Base-by-base conservation (phyloP, 2,888 invertebrate species). In the Coleophora deauratella region DNA sequence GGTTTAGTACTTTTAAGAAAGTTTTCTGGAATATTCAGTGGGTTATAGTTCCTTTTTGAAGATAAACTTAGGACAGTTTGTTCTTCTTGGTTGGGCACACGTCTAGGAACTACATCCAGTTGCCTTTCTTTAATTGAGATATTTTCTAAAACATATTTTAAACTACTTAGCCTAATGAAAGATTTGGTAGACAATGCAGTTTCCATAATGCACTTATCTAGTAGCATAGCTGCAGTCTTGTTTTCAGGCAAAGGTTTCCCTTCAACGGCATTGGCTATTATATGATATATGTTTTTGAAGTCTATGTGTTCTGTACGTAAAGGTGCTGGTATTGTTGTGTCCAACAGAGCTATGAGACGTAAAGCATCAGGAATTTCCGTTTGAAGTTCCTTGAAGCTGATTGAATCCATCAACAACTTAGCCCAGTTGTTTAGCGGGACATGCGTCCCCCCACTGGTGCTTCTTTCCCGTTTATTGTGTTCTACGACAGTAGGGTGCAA, bases 261-360 rank as follows among this genome's bases (percentile, higher is more conserved):
- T 49, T 79, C 78, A 52, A 84, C 57, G 3, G 81, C 75, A 54
- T 78, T 72, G 0, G 81, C 81, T 33, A 86, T 45, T 38, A 63
- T 57, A 37, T 68, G 61, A 46, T 86, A 85, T 9, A 79, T 47
- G 11, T 60, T 59, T 41, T 54, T 64, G 31, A 86, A 76, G 50
- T 85, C 70, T 41, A 80, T 53, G 31, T 63, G 57, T 0, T 64
- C 63, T 9, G 72, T 69, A 3, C 43, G 45, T 1, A 46, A 36
- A 1, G 69, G 37, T 2, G 56, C 4, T 0, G 81, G 78, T 27
- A 74, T 65, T 2, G 65, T 50, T 49, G n/a, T n/a, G n/a, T 84
- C 82, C 44, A 72, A 61, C 9, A 81, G 72, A n/a, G 79, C 80
- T 27, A 86, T 75, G 11, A 80, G 48, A 14, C 77, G 59, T 2